Evolutionary conservation across 1,140 invertebrate genomes (phyloP), one percentile per base, ranked within the genome.

Genomic region (Polyergus mexicanus): DNA sequence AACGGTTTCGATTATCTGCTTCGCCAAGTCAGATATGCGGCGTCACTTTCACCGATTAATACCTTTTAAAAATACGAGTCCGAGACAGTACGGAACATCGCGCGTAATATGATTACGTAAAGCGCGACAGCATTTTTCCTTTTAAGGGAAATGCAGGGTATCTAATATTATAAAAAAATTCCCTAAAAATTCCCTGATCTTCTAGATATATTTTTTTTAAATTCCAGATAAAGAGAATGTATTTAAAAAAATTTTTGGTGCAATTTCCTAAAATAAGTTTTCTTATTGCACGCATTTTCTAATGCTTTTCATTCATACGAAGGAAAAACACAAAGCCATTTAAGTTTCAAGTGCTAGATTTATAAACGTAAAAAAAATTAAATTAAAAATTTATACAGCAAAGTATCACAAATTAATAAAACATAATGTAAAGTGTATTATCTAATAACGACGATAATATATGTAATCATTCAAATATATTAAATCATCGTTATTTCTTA

Each of bases 41-140:
- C 41, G 78, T 74, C 54, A 74, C 78, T 83, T 83, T 83, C 78
- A 83, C 78, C 78, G 54, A 83, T 83, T 83, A 83, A 47, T 60
- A 56, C 19, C 44, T 41, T 83, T 83, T 62, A 72, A 62, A 80
- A 16, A 16, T 25, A 60, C n/a, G 35, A 16, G 41, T 44, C 41
- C 28, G n/a, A 44, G 16, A 51, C 16, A 6, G 35, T 25, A n/a
- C 16, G 32, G 38, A 41, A n/a, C n/a, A 56, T 68, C 22, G 22
- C n/a, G 47, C 4, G n/a, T 28, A n/a, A 22, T 60, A 19, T 71
- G 38, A n/a, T 81, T 81, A 81, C 19, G 38, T 72, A 81, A 81
- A 71, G 25, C 25, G 13, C 58, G 4, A 60, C 3, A 19, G 11
- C 11, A 22, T 47, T 69, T 69, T 58, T 60, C 25, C 13, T 22